phyloP scores from a whole-genome alignment of 2,888 invertebrate genomes.

The Rhyacophila evoluta region DNA sequence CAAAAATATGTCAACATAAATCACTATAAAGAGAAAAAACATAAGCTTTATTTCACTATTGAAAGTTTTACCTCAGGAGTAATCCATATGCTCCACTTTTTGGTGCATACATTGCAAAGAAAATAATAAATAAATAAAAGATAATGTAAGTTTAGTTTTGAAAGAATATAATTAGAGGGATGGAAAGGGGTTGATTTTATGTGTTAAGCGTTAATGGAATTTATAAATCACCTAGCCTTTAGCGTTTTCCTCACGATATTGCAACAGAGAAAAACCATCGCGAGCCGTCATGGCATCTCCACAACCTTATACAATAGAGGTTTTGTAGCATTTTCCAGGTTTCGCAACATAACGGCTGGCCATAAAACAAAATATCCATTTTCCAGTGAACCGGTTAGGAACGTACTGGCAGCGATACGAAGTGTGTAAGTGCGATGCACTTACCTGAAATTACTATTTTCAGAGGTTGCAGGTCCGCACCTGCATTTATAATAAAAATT shows the following conservation, averaged over 20 bases:
- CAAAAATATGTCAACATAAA: too few species aligned
- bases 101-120: too few species aligned
- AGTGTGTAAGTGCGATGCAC: conserved; percentile 7
- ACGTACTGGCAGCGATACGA: neutral
- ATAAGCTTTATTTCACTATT: too few species aligned
- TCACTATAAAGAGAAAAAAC: too few species aligned
- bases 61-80: too few species aligned
- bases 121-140: too few species aligned
- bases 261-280: conserved; percentile 4
- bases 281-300: neutral
- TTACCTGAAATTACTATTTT: conserved; percentile 30
- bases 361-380: conserved; percentile 24
- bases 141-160: neutral
- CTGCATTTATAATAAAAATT: conserved; percentile 12
- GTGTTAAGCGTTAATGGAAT: neutral
- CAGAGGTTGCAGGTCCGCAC: conserved; percentile 17
- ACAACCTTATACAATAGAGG: neutral
- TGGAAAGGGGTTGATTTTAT: neutral
- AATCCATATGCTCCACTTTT: too few species aligned
- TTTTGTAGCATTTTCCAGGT: conserved; percentile 9
- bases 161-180: neutral
- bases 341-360: conserved; percentile 1
- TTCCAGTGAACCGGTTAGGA: neutral
- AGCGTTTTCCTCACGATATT: conserved; percentile 17
- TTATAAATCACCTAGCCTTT: conserved; percentile 7